A percentile compares a stretch with the other conserved stretches of the same genome.
phyloP scores from a whole-genome alignment of 2,888 invertebrate genomes.

The Leptura quadrifasciata region DNA sequence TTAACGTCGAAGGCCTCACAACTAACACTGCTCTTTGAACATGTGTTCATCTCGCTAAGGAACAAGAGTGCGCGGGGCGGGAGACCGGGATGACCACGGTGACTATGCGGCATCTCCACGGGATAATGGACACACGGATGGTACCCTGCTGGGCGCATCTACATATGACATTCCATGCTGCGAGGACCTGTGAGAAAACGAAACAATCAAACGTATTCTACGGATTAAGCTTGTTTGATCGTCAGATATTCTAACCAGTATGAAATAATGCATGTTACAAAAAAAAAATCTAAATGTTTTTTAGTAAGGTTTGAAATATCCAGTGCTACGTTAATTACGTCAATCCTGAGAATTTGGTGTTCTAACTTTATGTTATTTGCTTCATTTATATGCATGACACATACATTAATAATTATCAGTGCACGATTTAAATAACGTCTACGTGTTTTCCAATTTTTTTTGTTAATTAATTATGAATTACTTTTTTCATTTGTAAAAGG shows the following conservation, averaged over 20 bases:
- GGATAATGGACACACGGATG: slow-evolving; percentile 61
- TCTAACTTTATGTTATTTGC: slow-evolving; percentile 10
- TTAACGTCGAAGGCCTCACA: slow-evolving; percentile 21
- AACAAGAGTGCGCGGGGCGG: slow-evolving; percentile 34
- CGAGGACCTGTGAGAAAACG: slow-evolving; percentile 66
- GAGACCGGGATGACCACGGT: slow-evolving; percentile 45
- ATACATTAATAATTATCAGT: slow-evolving; percentile 28
- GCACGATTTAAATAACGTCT: neutral
- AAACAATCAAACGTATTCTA: slow-evolving; percentile 66
- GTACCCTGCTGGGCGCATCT: slow-evolving; percentile 64
- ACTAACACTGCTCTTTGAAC: slow-evolving; percentile 19
- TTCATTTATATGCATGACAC: slow-evolving; percentile 16
- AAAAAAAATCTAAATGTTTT: slow-evolving; percentile 40
- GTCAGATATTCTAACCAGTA: slow-evolving; percentile 56
- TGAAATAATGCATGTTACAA: slow-evolving; percentile 52
- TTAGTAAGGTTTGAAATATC: slow-evolving; percentile 28
- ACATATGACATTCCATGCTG: slow-evolving; percentile 67
- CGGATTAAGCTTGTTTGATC: slow-evolving; percentile 62
- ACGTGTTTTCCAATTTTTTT: neutral
- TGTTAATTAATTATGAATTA: no score
- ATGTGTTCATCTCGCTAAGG: slow-evolving; percentile 37
- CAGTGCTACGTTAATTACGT: slow-evolving; percentile 27
- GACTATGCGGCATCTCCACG: slow-evolving; percentile 61
- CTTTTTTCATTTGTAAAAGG: neutral
- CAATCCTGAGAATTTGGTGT: slow-evolving; percentile 23